phyloP scores from a whole-genome alignment of 2,888 invertebrate genomes.

The Ophion costatus region DNA sequence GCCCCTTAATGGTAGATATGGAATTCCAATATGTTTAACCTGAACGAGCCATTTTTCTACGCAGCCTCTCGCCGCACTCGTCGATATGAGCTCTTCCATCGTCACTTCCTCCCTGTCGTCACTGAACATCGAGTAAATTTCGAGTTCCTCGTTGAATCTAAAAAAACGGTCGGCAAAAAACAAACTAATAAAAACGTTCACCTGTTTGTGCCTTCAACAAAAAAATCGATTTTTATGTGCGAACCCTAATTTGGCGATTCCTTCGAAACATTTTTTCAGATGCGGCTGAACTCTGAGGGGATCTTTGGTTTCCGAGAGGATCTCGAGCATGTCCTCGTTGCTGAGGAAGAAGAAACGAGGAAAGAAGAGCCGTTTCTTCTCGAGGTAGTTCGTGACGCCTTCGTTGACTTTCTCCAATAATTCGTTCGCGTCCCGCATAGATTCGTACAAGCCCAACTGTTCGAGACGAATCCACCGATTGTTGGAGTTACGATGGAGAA shows the following conservation, averaged over 20 bases:
- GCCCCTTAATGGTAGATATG: too few species aligned
- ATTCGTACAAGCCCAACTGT: conserved; percentile 87
- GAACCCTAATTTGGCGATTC: conserved; percentile 88
- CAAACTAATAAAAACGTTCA: background rate
- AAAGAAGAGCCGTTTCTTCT: conserved; percentile 93
- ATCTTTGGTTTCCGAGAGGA: conserved; percentile 95
- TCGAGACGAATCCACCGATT: background rate
- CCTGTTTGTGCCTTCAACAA: background rate
- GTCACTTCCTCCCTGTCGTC: conserved; percentile 90
- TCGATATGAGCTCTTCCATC: conserved; percentile 87
- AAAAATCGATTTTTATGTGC: conserved; percentile 47
- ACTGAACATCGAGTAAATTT: conserved; percentile 91
- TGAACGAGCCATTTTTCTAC: conserved; percentile 94
- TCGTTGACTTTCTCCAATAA: conserved; percentile 92
- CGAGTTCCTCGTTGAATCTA: conserved; percentile 88
- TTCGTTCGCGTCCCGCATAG: conserved; percentile 88
- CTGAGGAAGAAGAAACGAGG: conserved; percentile 96
- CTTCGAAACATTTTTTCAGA: conserved; percentile 95
- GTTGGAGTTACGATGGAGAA: background rate
- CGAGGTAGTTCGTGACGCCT: conserved; percentile 92
- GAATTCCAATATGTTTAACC: conserved; percentile 71
- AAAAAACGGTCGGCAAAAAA: background rate
- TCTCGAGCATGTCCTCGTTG: conserved; percentile 95
- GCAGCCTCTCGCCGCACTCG: conserved; percentile 90
- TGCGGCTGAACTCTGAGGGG: conserved; percentile 93